Conservation (phyloP, 2,888 invertebrate genomes). For the Rotaria sp. region DNA sequence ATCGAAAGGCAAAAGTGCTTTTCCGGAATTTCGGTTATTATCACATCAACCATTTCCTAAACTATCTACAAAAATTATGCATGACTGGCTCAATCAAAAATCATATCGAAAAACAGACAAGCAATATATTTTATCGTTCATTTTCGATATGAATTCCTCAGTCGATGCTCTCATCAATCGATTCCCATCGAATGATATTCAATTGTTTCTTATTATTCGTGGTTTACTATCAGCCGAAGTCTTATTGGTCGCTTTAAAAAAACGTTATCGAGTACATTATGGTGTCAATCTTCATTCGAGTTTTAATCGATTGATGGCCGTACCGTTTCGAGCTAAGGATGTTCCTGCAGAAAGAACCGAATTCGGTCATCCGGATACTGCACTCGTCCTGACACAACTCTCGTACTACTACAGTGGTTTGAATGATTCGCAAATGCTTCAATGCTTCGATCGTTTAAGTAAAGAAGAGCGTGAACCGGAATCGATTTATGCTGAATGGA, state of each 20-base stretch:
- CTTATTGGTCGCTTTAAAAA: background rate
- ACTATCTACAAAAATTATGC: background rate
- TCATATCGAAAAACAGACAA: background rate
- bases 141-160: background rate
- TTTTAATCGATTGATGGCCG: background rate
- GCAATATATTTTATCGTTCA: background rate
- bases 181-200: background rate
- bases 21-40: background rate
- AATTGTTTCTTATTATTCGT: background rate
- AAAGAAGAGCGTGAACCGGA: background rate
- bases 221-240: background rate
- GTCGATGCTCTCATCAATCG: background rate
- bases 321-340: background rate
- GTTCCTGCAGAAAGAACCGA: background rate
- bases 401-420: background rate
- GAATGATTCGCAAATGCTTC: background rate
- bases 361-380: background rate
- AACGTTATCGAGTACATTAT: background rate
- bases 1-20: background rate
- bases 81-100: background rate
- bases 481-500: background rate
- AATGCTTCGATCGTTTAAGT: background rate
- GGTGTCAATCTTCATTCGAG: background rate
- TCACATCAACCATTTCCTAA: background rate
- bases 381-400: background rate